These are phyloP conservation scores for Heliocidaris tuberculata DNA, from an alignment of 35 echinoderm and acorn worm species.

Conservation along the genomic window DNA sequence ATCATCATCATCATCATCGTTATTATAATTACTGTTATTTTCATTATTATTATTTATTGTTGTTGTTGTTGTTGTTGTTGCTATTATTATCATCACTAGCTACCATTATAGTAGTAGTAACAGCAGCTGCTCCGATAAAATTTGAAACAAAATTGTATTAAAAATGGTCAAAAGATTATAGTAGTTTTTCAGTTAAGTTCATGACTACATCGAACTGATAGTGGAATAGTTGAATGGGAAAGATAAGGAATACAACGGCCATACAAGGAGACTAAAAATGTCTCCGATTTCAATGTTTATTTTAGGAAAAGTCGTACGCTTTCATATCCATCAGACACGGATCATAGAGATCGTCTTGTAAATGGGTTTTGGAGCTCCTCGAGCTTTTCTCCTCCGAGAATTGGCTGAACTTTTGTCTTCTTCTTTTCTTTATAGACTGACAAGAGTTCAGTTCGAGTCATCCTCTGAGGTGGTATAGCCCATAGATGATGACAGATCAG, in stretches of 20 bases:
- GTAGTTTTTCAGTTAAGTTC: too few species aligned
- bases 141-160: too few species aligned
- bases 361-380: constrained; percentile 9
- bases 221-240: too few species aligned
- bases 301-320: not conserved
- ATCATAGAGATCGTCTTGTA: constrained; percentile 10
- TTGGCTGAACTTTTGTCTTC: not conserved
- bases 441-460: not conserved
- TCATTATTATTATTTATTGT: too few species aligned
- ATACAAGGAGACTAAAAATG: not conserved
- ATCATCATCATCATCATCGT: too few species aligned
- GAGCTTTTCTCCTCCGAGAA: not conserved
- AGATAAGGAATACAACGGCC: not conserved
- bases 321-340: constrained; percentile 8
- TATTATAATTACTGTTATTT: too few species aligned
- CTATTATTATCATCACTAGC: too few species aligned
- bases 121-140: too few species aligned
- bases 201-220: too few species aligned
- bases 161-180: too few species aligned
- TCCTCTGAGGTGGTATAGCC: not conserved
- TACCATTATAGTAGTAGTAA: too few species aligned
- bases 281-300: not conserved
- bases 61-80: too few species aligned
- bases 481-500: not conserved
- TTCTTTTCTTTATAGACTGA: not conserved